Conservation (phyloP, 2,797 vertebrate genomes). For the Chelmon rostratus region DNA sequence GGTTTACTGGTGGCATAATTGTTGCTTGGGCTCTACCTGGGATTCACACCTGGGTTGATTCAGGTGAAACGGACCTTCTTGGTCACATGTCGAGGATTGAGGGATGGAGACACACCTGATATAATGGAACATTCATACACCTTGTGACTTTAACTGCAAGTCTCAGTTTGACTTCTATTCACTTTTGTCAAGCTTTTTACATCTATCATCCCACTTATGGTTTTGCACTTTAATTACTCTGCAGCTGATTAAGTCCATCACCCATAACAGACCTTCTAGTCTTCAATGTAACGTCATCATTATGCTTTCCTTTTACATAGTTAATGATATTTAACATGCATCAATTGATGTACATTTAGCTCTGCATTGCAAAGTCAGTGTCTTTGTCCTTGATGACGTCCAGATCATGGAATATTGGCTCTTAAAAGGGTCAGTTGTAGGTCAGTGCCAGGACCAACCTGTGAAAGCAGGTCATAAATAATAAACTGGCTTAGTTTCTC, state of each 20-base stretch:
- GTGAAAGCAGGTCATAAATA: too few relatives aligned
- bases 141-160: neutral
- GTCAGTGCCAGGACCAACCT: too few relatives aligned
- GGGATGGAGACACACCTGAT: neutral
- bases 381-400: too few relatives aligned
- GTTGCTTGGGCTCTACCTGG: neutral
- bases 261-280: neutral
- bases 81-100: slow-evolving; percentile 1
- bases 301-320: too few relatives aligned
- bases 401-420: too few relatives aligned
- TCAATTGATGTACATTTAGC: too few relatives aligned
- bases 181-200: neutral
- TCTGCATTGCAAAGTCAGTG: too few relatives aligned
- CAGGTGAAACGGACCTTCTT: neutral
- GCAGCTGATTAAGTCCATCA: neutral
- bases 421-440: too few relatives aligned
- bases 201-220: neutral
- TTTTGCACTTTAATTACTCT: neutral
- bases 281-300: neutral
- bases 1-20: neutral
- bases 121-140: neutral
- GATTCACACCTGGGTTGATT: neutral
- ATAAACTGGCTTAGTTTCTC: too few relatives aligned
- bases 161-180: neutral
- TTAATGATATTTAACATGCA: too few relatives aligned